Evolutionary conservation across 2,113 vertebrate genomes (phyloP).

Genomic region (Pithys albifrons): DNA sequence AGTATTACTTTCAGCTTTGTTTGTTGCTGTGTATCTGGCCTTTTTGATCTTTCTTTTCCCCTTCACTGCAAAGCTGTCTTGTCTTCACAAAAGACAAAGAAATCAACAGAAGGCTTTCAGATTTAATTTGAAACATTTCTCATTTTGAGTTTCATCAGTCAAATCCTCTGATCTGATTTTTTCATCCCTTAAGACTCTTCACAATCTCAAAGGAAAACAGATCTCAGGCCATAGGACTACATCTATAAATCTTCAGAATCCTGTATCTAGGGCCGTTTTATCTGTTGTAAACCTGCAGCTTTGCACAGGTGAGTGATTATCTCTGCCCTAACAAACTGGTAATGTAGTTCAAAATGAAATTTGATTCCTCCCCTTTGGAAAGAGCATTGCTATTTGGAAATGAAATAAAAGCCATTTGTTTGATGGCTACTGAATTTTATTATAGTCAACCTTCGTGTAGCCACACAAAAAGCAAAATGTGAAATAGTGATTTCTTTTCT

Average conservation of each 20-base stretch:
- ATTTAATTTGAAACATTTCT: conserved; percentile 60
- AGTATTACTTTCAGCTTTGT: not conserved
- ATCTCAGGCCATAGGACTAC: conserved; percentile 15
- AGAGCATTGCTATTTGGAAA: conserved; percentile 54
- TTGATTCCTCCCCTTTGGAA: conserved; percentile 46
- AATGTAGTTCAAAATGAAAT: conserved; percentile 67
- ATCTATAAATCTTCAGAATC: conserved; percentile 63
- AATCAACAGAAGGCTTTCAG: conserved; percentile 15
- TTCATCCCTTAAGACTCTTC: conserved; percentile 41
- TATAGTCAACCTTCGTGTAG: not conserved
- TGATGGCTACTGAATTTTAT: not conserved
- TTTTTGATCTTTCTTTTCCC: not conserved
- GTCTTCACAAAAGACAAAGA: conserved; percentile 12
- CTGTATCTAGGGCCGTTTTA: conserved; percentile 22
- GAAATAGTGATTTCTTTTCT: not conserved
- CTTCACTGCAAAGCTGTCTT: not conserved
- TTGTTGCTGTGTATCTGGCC: not conserved
- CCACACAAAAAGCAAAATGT: not conserved
- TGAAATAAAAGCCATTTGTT: conserved; percentile 50
- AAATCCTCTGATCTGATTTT: conserved; percentile 60
- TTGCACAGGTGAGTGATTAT: conserved; percentile 59
- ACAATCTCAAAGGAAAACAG: conserved; percentile 54
- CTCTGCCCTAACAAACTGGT: conserved; percentile 46
- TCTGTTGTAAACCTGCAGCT: conserved; percentile 42
- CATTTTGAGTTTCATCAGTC: conserved; percentile 40